Conservation (phyloP, 2,888 invertebrate species). For the Itoplectis maculator region DNA sequence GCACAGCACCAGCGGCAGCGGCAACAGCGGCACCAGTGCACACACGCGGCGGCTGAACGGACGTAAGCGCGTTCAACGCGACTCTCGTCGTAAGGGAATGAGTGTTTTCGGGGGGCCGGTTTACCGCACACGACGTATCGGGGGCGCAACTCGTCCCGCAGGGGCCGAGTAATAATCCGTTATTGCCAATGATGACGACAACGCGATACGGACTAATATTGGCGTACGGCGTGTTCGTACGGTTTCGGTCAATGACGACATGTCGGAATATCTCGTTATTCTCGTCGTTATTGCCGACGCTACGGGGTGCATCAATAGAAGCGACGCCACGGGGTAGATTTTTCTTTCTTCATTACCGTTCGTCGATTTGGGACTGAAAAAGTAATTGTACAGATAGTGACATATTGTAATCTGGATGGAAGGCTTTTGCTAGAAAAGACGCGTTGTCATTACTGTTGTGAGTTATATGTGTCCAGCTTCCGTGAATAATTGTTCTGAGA, state of each 20-base stretch:
- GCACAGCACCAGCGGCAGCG: slow-evolving; percentile 10
- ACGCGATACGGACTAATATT: not conserved
- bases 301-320: not conserved
- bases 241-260: not conserved
- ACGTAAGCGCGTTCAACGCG: slow-evolving; percentile 1
- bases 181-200: slow-evolving; percentile 24
- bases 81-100: slow-evolving; percentile 17
- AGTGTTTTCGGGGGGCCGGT: slow-evolving; percentile 39
- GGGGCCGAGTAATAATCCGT: slow-evolving; percentile 32
- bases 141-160: slow-evolving; percentile 1
- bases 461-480: too few species aligned
- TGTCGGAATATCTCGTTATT: not conserved
- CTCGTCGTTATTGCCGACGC: too few species aligned
- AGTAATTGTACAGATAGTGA: too few species aligned
- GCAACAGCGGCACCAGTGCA: too few species aligned
- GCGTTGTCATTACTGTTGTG: too few species aligned
- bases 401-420: too few species aligned
- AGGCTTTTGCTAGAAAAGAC: too few species aligned
- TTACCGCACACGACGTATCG: slow-evolving; percentile 20
- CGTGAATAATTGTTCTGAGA: too few species aligned
- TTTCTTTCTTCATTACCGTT: too few species aligned
- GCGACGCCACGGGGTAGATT: too few species aligned
- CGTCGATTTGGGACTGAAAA: too few species aligned
- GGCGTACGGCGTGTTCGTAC: not conserved
- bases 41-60: not conserved